Evolutionary conservation across 2,888 invertebrate genomes (phyloP).

Genomic region (Cephus pygmeus): DNA sequence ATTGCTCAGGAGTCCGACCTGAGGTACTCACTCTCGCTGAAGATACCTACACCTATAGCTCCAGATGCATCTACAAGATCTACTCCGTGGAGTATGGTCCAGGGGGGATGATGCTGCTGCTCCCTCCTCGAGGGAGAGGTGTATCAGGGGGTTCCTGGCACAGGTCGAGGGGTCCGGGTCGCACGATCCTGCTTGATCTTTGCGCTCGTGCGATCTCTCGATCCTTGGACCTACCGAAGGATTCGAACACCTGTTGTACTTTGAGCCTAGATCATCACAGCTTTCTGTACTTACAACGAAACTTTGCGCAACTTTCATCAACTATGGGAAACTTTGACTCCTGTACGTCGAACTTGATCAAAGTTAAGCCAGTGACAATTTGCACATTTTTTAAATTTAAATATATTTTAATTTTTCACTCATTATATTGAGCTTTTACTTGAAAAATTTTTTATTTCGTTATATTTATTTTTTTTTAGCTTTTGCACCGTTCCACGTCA

Average conservation of each 20-base stretch:
- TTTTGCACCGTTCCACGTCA: not conserved
- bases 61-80: not conserved
- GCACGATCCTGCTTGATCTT: constrained; percentile 66
- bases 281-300: not conserved
- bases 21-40: not conserved
- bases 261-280: not conserved
- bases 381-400: not conserved
- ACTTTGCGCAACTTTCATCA: not conserved
- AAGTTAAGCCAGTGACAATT: not conserved
- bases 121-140: constrained; percentile 20
- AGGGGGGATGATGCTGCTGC: constrained; percentile 11
- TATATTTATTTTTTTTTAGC: not conserved
- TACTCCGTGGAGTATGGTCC: not conserved
- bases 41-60: not conserved
- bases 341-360: not conserved
- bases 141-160: constrained; percentile 28
- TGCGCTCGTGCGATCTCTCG: constrained; percentile 64
- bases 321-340: not conserved
- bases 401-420: not conserved
- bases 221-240: constrained; percentile 43
- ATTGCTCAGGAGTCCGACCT: not conserved
- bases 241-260: constrained; percentile 29
- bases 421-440: too few relatives aligned
- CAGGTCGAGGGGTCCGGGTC: constrained; percentile 65
- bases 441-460: not conserved